phyloP scores from a whole-genome alignment of 2,888 invertebrate genomes.

The Tetheella fluctuosa region DNA sequence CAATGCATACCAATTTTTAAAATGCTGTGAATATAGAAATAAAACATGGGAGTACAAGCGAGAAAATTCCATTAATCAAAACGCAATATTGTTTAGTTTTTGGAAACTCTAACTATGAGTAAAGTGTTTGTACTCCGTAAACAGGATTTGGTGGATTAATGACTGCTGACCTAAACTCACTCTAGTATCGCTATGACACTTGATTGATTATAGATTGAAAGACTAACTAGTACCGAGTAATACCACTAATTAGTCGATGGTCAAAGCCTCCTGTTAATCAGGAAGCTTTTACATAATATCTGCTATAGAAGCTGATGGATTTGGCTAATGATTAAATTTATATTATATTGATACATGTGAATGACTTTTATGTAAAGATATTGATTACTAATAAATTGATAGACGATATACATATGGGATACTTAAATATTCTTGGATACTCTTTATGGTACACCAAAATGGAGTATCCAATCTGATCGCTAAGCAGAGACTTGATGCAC shows the following conservation, averaged over 20 bases:
- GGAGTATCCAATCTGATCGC: too few relatives aligned
- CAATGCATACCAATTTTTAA: too few relatives aligned
- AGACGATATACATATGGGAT: too few relatives aligned
- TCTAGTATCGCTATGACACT: constrained; percentile 2
- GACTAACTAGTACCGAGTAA: constrained; percentile 5
- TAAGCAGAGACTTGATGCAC: too few relatives aligned
- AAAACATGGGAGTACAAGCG: too few relatives aligned
- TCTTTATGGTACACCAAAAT: too few relatives aligned
- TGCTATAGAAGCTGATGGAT: not conserved
- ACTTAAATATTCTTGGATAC: too few relatives aligned
- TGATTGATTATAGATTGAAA: constrained; percentile 7
- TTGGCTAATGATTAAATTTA: not conserved
- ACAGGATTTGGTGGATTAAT: constrained; percentile 5
- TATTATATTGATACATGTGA: too few relatives aligned
- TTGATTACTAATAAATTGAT: too few relatives aligned
- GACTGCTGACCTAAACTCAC: not conserved
- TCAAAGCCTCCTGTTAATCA: constrained; percentile 6
- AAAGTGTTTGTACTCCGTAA: not conserved
- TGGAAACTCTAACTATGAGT: not conserved
- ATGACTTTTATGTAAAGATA: too few relatives aligned
- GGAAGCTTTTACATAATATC: constrained; percentile 11
- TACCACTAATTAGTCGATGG: constrained; percentile 1
- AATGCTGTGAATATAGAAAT: not conserved
- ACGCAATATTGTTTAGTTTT: not conserved
- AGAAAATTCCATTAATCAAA: too few relatives aligned